Evolutionary conservation across 2,113 vertebrate genomes (phyloP), one percentile per base, ranked within the genome.

Genomic region (Microtus ochrogaster): DNA sequence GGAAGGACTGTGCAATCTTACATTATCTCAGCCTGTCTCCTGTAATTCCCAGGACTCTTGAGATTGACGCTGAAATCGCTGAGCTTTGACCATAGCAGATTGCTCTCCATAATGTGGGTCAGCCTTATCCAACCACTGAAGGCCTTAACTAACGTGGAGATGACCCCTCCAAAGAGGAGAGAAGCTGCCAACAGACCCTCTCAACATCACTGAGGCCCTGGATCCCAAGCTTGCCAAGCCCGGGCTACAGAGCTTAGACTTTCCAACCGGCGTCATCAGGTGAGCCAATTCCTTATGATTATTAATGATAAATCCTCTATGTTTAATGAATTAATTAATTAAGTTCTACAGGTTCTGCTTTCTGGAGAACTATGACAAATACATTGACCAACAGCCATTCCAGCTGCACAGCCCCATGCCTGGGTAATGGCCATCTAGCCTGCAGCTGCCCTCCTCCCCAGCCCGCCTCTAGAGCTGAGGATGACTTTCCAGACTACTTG

Each of bases 341-440:
- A 68, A 33, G n/a, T 70, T 30, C 41, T 44, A 24, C 7, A 52
- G 24, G 61, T 68, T 70, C 49, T 78, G 8, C 78, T 70, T 66
- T 83, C 73, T 89, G 24, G 0, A 55, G 13, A 70, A 66, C 65
- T 1, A n/a, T 73, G 52, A 61, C 26, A 33, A 47, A 55, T 2
- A 82, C 19, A 41, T 4, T 47, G 19, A 82, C 52, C 9, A 36
- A 2, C 7, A 22, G 4, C 26, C 11, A 0, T 26, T 7, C n/a
- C 47, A 58, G 70, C 41, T 28, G 41, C 33, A 47, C 33, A 21
- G 13, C 2, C 72, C 14, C 1, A 24, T 9, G 24, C 19, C 36
- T 10, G 39, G 13, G 24, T 1, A 36, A 7, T 0, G 5, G 11
- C 19, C 58, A 14, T 30, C 17, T 14, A 30, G 14, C 2, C 21